A percentile compares a stretch with the other conserved stretches of the same genome.
These are phyloP conservation scores for Anas acuta DNA, from an alignment of 2,797 vertebrate genomes.

Conservation along the genomic window DNA sequence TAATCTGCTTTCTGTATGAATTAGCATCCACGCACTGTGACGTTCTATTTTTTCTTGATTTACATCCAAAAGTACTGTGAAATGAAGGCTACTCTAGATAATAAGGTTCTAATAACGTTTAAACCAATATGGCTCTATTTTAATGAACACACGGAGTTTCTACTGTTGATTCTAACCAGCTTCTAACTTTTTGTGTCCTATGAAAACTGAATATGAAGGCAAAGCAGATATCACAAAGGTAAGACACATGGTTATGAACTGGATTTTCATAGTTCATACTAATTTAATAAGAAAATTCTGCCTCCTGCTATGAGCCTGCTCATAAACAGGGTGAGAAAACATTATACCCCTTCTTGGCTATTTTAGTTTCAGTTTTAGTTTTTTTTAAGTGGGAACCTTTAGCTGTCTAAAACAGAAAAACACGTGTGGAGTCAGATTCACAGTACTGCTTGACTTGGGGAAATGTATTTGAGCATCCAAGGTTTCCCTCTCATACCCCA, in stretches of 20 bases:
- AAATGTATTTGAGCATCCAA: not conserved
- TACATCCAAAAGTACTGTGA: not conserved
- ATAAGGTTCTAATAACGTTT: not conserved
- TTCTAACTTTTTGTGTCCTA: not conserved
- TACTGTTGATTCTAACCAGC: conserved; percentile 15
- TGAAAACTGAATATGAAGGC: not conserved
- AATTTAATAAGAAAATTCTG: not conserved
- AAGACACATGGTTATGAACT: not conserved
- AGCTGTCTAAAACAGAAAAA: not conserved
- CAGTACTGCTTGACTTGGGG: not conserved
- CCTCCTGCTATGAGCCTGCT: not conserved
- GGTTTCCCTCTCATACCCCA: not conserved
- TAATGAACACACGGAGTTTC: not conserved
- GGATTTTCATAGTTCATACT: not conserved
- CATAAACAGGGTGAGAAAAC: not conserved
- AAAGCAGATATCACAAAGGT: conserved; percentile 40
- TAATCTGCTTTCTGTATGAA: not conserved
- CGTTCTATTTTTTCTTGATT: not conserved
- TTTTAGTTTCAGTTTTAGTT: not conserved
- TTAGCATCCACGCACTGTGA: not conserved
- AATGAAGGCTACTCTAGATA: not conserved
- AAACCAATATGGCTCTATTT: not conserved
- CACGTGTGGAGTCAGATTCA: not conserved
- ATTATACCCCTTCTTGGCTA: not conserved
- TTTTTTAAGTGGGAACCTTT: not conserved